Conservation (phyloP, 1,140 invertebrate species). For the Micrasema longulum region DNA sequence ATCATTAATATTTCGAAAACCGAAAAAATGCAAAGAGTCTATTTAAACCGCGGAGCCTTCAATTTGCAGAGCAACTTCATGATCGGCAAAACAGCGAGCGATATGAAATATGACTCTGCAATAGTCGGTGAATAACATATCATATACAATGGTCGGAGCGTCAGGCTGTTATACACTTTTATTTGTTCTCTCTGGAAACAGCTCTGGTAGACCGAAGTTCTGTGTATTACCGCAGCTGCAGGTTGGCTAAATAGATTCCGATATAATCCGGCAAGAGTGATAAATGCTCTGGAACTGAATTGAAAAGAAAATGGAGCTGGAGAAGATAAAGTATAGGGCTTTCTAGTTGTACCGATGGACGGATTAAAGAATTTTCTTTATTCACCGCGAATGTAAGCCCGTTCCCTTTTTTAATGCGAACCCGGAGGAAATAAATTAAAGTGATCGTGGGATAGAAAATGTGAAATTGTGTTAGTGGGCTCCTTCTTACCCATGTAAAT, state of each 20-base stretch:
- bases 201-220: neutral
- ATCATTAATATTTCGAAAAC: too few relatives aligned
- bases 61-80: too few relatives aligned
- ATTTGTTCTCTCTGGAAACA: conserved; percentile 25
- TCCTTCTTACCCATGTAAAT: neutral
- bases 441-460: neutral
- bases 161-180: neutral
- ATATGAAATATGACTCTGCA: neutral
- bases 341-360: conserved; percentile 26
- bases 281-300: conserved; percentile 31
- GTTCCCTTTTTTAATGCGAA: conserved; percentile 12
- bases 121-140: neutral
- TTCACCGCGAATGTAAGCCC: neutral
- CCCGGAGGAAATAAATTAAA: conserved; percentile 3
- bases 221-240: conserved; percentile 34
- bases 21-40: too few relatives aligned
- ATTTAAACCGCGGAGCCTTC: too few relatives aligned
- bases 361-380: conserved; percentile 26
- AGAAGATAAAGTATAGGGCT: conserved; percentile 25
- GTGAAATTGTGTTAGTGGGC: neutral
- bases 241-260: conserved; percentile 38
- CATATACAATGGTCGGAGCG: too few relatives aligned
- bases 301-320: conserved; percentile 33
- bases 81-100: neutral
- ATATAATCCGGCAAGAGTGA: conserved; percentile 27